Evolutionary conservation across 2,888 invertebrate genomes (phyloP).

Genomic region (Pogonocherus hispidulus): DNA sequence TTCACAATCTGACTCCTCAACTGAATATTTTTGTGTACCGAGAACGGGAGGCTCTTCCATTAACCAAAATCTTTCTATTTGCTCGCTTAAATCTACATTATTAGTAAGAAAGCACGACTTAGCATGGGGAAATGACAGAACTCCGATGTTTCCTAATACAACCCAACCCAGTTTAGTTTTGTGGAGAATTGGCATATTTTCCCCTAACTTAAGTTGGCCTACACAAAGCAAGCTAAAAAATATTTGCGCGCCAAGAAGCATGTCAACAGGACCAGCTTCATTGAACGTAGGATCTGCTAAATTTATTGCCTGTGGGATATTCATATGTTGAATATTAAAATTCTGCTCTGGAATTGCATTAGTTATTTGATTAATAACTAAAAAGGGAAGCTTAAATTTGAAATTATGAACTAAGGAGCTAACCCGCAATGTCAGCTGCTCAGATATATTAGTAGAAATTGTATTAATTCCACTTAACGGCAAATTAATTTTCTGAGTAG

Average conservation of each 20-base stretch:
- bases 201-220: slow-evolving; percentile 1
- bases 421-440: background rate
- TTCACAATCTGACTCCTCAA: slow-evolving; percentile 29
- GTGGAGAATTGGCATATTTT: background rate
- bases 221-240: slow-evolving; percentile 16
- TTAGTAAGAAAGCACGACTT: background rate
- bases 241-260: slow-evolving; percentile 15
- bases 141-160: slow-evolving; percentile 17
- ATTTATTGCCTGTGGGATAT: too few relatives aligned
- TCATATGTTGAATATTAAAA: too few relatives aligned
- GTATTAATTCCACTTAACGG: background rate
- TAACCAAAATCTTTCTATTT: slow-evolving; percentile 31
- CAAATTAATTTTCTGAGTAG: background rate
- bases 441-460: background rate
- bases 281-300: slow-evolving; percentile 27
- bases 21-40: background rate
- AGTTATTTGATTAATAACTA: slow-evolving; percentile 22
- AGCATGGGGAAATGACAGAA: slow-evolving; percentile 17
- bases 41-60: slow-evolving; percentile 34
- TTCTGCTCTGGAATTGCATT: too few relatives aligned
- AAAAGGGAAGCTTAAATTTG: background rate
- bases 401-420: background rate
- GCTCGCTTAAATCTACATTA: background rate
- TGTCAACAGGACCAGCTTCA: slow-evolving; percentile 4
- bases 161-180: slow-evolving; percentile 32